Evolutionary conservation across 2,797 vertebrate species (phyloP), one percentile per base, ranked within the genome.

Genomic region (Malacoctenus gilli): DNA sequence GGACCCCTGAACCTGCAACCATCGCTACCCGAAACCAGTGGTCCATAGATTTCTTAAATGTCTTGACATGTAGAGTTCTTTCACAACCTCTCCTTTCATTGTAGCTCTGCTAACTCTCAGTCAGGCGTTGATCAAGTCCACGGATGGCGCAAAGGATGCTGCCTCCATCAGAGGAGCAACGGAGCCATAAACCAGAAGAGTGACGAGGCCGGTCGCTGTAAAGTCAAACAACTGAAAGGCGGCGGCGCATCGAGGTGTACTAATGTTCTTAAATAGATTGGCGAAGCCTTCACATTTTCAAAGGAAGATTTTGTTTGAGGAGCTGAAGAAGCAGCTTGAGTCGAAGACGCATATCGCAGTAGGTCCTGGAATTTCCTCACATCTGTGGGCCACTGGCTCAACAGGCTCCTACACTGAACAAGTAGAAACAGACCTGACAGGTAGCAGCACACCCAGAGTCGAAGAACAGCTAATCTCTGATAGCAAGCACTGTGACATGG

Each of bases 341-440:
- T n/a, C n/a, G n/a, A n/a, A n/a, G 25, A 28, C 25, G 9, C 34
- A 40, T 43, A 0, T 23, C 60, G 47, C 36, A 55, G 10, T 16
- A 42, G 37, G 14, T 8, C 37, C 15, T n/a, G 61, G 62, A 68
- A 68, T 68, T 44, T 46, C 8, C 16, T 50, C 52, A 55, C 69
- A 72, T 63, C 51, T 64, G 58, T 31, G 8, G 36, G 37, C 49
- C 68, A 62, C 58, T 23, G 39, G 46, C 18, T 12, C 18, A 4
- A 28, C 36, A 35, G 40, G 59, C 22, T 28, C 4, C n/a, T n/a
- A 46, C 3, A 4, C 11, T 21, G 23, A 34, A n/a, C 48, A 50
- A 59, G 57, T 16, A 80, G 42, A 84, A 77, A 42, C 53, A 72
- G 68, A 82, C 48, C 59, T 46, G 54, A 42, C 15, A 69, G 38